These are phyloP conservation scores for Sarcophaga variegata DNA, from an alignment of 2,888 invertebrate genomes.

Conservation along the genomic window DNA sequence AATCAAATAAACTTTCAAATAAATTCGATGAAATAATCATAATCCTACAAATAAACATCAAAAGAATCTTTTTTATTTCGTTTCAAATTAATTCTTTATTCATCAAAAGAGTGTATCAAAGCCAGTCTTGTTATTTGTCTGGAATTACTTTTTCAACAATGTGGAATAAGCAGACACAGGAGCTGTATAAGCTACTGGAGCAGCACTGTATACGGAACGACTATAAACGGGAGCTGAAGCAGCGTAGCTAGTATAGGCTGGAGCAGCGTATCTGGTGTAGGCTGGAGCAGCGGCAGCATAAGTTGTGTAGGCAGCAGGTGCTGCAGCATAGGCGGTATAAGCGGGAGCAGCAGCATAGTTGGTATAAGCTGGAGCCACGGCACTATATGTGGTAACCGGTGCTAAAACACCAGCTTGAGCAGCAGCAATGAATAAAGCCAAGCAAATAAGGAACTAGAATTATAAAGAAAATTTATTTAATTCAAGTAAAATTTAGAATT, in stretches of 20 bases:
- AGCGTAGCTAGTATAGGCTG: conserved; percentile 48
- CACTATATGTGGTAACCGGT: conserved; percentile 68
- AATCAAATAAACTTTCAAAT: no score
- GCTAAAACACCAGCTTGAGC: conserved; percentile 76
- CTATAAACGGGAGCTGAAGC: conserved; percentile 49
- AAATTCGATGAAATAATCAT: no score
- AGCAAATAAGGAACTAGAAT: conserved; percentile 76
- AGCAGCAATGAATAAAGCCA: conserved; percentile 76
- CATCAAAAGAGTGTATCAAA: not conserved
- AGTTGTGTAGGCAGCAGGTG: not conserved
- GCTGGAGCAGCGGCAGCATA: conserved; percentile 46
- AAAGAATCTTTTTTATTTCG: no score
- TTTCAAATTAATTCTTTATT: not conserved
- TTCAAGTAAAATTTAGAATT: not conserved
- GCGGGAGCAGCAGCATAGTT: conserved; percentile 71
- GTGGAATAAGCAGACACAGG: conserved; percentile 56
- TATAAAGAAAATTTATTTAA: conserved; percentile 16
- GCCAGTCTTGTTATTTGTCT: not conserved
- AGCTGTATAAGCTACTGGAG: conserved; percentile 56
- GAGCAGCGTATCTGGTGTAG: conserved; percentile 46
- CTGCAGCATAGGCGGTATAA: conserved; percentile 66
- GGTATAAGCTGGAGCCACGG: conserved; percentile 37
- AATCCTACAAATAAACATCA: no score
- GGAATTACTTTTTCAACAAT: conserved; percentile 56
- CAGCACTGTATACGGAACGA: conserved; percentile 32